These are phyloP conservation scores for Rhinolophus sinicus DNA, from an alignment of 2,113 vertebrate genomes.

Conservation along the genomic window DNA sequence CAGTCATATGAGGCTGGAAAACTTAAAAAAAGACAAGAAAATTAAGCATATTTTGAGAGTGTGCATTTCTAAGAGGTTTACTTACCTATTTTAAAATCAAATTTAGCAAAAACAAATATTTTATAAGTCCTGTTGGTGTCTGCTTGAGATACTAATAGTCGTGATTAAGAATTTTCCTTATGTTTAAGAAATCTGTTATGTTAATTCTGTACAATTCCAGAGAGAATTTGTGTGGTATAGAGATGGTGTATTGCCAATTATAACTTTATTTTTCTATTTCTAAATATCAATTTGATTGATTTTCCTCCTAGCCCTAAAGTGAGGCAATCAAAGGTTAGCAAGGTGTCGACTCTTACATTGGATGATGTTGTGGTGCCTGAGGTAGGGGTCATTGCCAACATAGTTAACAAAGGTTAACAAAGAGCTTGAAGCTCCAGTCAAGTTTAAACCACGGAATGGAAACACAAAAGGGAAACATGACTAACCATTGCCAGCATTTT, in stretches of 20 bases:
- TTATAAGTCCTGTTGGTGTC: not conserved
- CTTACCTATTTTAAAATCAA: not conserved
- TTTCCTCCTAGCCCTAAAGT: not conserved
- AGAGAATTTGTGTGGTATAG: not conserved
- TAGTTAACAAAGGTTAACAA: not conserved
- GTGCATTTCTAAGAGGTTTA: not conserved
- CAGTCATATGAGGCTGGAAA: not conserved
- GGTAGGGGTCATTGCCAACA: not conserved
- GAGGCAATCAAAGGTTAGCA: not conserved
- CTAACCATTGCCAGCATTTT: not conserved
- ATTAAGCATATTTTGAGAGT: not conserved
- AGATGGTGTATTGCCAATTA: not conserved
- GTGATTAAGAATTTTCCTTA: not conserved
- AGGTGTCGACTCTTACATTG: not conserved
- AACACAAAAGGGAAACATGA: not conserved
- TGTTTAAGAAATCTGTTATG: not conserved
- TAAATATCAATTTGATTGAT: not conserved
- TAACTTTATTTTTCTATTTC: constrained; percentile 1
- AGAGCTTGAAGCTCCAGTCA: not conserved
- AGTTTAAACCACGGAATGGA: not conserved
- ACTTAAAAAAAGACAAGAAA: not conserved
- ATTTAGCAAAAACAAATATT: not conserved
- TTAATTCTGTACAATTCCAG: not conserved
- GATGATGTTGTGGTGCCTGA: not conserved
- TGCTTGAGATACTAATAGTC: not conserved